These are phyloP conservation scores for Pseudococcus longispinus DNA, from an alignment of 2,888 invertebrate species.

Conservation along the genomic window DNA sequence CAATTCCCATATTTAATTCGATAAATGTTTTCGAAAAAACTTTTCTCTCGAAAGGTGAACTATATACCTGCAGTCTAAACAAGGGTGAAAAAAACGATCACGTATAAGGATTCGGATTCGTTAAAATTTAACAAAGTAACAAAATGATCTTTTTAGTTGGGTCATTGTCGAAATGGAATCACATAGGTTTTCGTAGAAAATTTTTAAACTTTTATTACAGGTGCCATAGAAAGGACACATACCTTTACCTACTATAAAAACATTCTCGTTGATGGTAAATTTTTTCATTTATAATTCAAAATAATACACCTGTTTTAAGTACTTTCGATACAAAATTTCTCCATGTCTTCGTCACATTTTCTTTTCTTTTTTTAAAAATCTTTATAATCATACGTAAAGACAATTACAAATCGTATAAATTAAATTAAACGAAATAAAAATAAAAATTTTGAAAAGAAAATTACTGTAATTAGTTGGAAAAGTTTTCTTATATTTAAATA, in stretches of 20 bases:
- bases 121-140: background rate
- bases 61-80: background rate
- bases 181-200: background rate
- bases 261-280: background rate
- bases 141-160: background rate
- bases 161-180: background rate
- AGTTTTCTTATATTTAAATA: background rate
- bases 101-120: conserved; percentile 16
- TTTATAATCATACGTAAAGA: background rate
- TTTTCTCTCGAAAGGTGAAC: background rate
- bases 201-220: background rate
- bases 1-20: background rate
- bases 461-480: background rate
- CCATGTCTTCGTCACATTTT: background rate
- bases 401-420: background rate
- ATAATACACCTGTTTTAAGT: background rate
- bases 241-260: background rate
- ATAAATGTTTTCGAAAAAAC: background rate
- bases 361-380: background rate
- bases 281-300: background rate
- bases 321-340: background rate
- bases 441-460: background rate
- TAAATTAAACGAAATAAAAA: background rate
- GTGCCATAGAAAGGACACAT: background rate
- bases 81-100: background rate